These are phyloP conservation scores for Gephyroberyx darwinii DNA, from an alignment of 2,797 vertebrate species.

Conservation along the genomic window DNA sequence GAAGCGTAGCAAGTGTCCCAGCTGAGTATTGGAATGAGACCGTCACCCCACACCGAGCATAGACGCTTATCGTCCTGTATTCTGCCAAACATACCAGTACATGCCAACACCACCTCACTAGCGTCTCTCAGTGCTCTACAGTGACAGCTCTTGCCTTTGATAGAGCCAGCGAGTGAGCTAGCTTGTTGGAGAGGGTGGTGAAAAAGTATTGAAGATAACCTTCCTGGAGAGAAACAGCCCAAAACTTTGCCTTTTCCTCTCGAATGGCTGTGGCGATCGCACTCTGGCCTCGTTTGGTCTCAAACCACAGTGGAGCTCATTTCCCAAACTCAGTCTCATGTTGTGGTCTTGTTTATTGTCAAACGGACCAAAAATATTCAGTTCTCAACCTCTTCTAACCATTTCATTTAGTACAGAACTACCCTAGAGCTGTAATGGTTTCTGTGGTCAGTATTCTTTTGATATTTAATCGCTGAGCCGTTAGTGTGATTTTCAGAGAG, in stretches of 20 bases:
- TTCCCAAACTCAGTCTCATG: slow-evolving; percentile 38
- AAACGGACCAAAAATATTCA: slow-evolving; percentile 50
- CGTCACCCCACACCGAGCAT: slow-evolving; percentile 61
- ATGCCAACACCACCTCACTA: slow-evolving; percentile 39
- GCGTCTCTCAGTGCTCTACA: slow-evolving; percentile 25
- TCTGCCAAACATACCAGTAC: slow-evolving; percentile 60
- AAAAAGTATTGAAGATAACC: slow-evolving; percentile 19
- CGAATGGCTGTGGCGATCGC: slow-evolving; percentile 21
- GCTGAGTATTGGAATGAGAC: slow-evolving; percentile 51
- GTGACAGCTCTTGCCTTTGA: slow-evolving; percentile 53
- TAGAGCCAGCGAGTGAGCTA: slow-evolving; percentile 19
- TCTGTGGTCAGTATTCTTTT: slow-evolving; percentile 21
- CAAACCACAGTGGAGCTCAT: slow-evolving; percentile 29
- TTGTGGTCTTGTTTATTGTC: slow-evolving; percentile 47
- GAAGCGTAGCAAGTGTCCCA: slow-evolving; percentile 45
- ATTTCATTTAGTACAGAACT: slow-evolving; percentile 28
- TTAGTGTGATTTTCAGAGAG: slow-evolving; percentile 10
- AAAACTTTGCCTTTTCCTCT: slow-evolving; percentile 22
- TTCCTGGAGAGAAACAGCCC: slow-evolving; percentile 6
- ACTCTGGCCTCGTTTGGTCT: slow-evolving; percentile 23
- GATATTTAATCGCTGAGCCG: slow-evolving; percentile 18
- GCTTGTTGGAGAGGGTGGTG: background rate
- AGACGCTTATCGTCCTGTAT: slow-evolving; percentile 54
- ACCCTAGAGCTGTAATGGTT: slow-evolving; percentile 31
- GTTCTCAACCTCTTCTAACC: slow-evolving; percentile 49